Evolutionary conservation across 2,888 invertebrate species (phyloP).

Genomic region (Candidula unifasciata): DNA sequence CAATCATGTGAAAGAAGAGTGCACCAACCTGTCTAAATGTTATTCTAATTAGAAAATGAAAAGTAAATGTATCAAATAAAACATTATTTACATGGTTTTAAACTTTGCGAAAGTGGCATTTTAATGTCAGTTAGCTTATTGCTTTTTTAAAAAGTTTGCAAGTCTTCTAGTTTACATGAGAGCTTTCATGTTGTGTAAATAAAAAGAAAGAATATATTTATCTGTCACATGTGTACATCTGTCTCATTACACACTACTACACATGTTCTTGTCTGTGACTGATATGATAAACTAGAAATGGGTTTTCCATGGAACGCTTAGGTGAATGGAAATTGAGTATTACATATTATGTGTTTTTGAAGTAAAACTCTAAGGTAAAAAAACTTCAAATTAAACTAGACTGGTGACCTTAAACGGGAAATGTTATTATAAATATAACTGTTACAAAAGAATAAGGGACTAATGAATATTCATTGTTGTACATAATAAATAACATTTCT

Average conservation of each 20-base stretch:
- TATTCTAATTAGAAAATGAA: background rate
- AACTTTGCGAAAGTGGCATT: background rate
- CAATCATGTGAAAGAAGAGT: conserved; percentile 4
- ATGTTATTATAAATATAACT: background rate
- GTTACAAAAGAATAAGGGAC: background rate
- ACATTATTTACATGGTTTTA: conserved; percentile 1
- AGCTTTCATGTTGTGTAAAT: background rate
- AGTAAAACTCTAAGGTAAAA: background rate
- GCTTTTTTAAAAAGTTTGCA: conserved; percentile 20
- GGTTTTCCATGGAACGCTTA: background rate
- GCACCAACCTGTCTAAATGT: background rate
- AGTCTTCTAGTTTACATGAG: background rate
- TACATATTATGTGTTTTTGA: background rate
- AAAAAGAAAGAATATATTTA: background rate
- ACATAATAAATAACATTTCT: conserved; percentile 27
- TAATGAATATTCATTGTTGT: background rate
- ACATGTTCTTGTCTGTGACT: background rate
- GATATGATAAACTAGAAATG: background rate
- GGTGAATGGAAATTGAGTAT: background rate
- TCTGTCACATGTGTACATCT: background rate
- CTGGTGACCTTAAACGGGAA: background rate
- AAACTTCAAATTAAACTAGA: background rate
- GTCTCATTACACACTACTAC: too few relatives aligned
- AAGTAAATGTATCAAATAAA: background rate
- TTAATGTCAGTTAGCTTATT: conserved; percentile 5